Evolutionary conservation across 2,888 invertebrate genomes (phyloP), one percentile per base, ranked within the genome.

Genomic region (Empis livida): DNA sequence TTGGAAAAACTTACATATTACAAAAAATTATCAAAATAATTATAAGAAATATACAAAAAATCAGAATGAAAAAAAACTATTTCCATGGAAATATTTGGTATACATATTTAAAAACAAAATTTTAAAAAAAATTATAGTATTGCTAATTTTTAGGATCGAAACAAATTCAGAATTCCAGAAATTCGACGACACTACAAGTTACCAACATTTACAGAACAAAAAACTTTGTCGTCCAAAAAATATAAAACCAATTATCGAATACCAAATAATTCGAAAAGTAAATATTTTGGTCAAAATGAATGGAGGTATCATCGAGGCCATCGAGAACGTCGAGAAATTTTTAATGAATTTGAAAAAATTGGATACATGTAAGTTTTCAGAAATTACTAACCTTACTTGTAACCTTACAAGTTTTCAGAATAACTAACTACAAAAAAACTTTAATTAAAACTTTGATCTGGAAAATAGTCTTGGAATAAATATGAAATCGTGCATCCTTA

Each of bases 401-500:
- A n/a, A n/a, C n/a, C n/a, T n/a, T n/a, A n/a, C n/a, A n/a, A n/a
- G n/a, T n/a, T n/a, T n/a, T n/a, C n/a, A n/a, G n/a, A 44, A 9
- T 42, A 8, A 8, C 5, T 8, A n/a, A n/a, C n/a, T n/a, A n/a
- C n/a, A n/a, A n/a, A n/a, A 6, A 8, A 27, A 27, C 5, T 27
- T 8, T 27, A 6, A 27, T 8, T 6, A 27, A 27, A 8, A 9
- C 5, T 27, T 8, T 8, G 9, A 6, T 27, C 8, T n/a, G 2
- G 9, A 13, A 5, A 45, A 37, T 15, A 50, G 49, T 13, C 46
- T 50, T 23, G 59, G 59, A 8, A 55, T 62, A 31, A 54, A 61
- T 42, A 49, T 59, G 5, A 53, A 50, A 43, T 53, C 57, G 2
- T 84, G 84, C 60, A 64, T 84, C 17, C 68, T 78, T 50, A 72